Base-by-base conservation (phyloP, 2,113 vertebrate species). In the Pluvialis apricaria region DNA sequence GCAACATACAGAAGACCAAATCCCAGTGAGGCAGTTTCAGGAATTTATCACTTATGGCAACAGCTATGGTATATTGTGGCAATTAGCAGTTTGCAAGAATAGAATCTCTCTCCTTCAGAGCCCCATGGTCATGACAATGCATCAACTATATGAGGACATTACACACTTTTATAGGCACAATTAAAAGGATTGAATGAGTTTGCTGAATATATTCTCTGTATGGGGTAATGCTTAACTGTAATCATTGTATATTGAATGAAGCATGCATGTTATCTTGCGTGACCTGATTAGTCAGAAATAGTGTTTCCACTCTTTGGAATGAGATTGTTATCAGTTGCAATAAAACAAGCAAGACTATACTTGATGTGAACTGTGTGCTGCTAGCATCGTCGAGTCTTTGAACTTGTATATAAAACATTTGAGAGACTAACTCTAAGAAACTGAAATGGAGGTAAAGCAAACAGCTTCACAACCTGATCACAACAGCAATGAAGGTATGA, bases 281-380 rank as follows among this genome's bases (percentile, higher is more conserved):
- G 93, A 93, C 84, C 73, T 91, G 87, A 90, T 95, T 91, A 94
- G 82, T 91, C 75, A 93, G 84, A 94, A 95, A 82, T 72, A 90
- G 83, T 73, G 90, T 82, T 94, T 90, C 84, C 62, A 80, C 25
- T 91, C 94, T 80, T 82, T 66, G 57, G 78, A 96, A 82, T 72
- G 89, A 90, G 96, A 88, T 87, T 76, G 49, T 79, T 96, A 95
- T 91, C 96, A 38, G 66, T 38, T 52, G 76, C 87, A 72, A 65
- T 71, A 89, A 85, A 94, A 17, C 36, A 82, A 89, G 65, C 77
- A 91, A 95, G 84, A 92, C 61, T 49, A 5, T 58, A 44, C 87
- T 94, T 87, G 84, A 76, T 72, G 61, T 65, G 84, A 95, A 73
- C 44, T 49, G 19, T 11, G 73, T 47, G 62, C 90, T 96, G 86